Evolutionary conservation across 2,888 invertebrate species (phyloP).

Genomic region (Thereva unica): DNA sequence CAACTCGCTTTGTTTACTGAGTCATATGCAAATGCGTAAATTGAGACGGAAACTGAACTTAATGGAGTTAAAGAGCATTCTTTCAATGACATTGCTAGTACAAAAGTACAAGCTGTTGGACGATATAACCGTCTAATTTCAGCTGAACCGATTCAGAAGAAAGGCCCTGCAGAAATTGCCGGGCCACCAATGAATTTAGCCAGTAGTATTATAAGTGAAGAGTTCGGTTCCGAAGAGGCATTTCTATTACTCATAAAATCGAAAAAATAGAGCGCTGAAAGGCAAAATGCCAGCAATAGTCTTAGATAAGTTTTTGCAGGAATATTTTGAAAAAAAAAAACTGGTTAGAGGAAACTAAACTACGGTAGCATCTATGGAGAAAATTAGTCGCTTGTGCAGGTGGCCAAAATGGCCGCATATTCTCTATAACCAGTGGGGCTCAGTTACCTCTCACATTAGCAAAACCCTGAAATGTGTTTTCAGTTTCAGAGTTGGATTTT

Average conservation of each 20-base stretch:
- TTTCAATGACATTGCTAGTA: conserved; percentile 1
- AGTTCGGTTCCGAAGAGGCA: neutral
- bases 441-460: neutral
- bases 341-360: no score
- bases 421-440: no score
- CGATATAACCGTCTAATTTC: neutral
- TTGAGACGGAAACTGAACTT: conserved; percentile 4
- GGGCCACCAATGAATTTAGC: neutral
- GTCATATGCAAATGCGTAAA: conserved; percentile 1
- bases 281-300: no score
- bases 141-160: neutral
- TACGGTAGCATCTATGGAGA: no score
- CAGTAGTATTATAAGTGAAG: conserved; percentile 2
- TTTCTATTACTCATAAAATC: no score
- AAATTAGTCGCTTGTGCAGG: no score
- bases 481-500: neutral
- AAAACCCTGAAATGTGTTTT: conserved; percentile 3
- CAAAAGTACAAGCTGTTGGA: neutral
- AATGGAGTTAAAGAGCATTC: neutral
- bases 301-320: no score
- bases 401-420: no score
- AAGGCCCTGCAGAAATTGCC: neutral
- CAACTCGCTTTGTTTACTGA: neutral
- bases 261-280: no score
- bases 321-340: no score